phyloP scores from a whole-genome alignment of 2,888 invertebrate genomes.

The Andrena fulva region DNA sequence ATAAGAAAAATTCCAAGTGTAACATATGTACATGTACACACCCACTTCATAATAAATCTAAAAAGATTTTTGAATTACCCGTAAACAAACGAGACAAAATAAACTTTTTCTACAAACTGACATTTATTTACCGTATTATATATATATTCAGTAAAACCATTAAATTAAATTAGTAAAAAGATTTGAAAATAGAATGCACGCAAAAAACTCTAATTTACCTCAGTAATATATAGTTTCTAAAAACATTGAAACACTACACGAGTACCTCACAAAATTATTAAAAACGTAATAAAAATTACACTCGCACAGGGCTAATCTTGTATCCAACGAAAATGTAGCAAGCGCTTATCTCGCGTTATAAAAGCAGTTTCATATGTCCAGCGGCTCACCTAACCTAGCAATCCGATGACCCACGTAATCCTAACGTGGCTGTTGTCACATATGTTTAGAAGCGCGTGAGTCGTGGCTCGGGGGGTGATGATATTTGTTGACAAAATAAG shows the following conservation, averaged over 20 bases:
- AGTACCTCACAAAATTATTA: background rate
- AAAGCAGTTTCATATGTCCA: slow-evolving; percentile 23
- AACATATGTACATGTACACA: no score
- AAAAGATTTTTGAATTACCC: background rate
- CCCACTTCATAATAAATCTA: background rate
- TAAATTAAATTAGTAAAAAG: background rate
- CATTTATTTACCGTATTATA: slow-evolving; percentile 21
- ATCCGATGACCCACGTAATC: slow-evolving; percentile 44
- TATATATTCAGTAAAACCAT: background rate
- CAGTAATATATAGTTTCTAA: background rate
- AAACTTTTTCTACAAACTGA: background rate
- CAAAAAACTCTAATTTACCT: background rate
- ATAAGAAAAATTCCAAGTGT: no score
- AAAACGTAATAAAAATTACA: background rate
- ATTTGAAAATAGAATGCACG: background rate
- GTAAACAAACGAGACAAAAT: background rate
- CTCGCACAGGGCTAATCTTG: background rate
- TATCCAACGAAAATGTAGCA: background rate
- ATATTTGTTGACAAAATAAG: slow-evolving; percentile 32
- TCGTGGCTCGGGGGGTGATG: slow-evolving; percentile 22
- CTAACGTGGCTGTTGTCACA: slow-evolving; percentile 46
- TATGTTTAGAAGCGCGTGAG: slow-evolving; percentile 42
- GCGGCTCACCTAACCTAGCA: slow-evolving; percentile 30
- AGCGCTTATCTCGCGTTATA: background rate
- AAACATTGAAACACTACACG: background rate